phyloP scores from a whole-genome alignment of 1,140 invertebrate species.

The Cotesia glomerata region DNA sequence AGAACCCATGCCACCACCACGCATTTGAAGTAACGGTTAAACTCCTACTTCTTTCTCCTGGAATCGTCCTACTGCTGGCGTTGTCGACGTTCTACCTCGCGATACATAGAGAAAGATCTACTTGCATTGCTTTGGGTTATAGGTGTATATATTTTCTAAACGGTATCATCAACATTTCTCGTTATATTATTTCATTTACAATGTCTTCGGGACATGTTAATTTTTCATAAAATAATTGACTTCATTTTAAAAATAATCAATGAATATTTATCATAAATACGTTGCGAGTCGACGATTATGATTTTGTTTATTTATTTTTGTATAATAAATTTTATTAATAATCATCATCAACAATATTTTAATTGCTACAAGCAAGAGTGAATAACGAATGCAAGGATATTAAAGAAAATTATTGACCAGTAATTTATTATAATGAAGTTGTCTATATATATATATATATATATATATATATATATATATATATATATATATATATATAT shows the following conservation, averaged over 20 bases:
- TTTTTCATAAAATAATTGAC: no score
- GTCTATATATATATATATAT: not conserved
- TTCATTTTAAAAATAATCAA: not conserved
- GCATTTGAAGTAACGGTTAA: constrained; percentile 30
- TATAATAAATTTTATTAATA: no score
- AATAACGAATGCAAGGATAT: no score
- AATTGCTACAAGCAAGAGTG: not conserved
- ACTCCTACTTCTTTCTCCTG: constrained; percentile 31
- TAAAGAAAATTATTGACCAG: not conserved
- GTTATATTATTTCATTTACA: not conserved
- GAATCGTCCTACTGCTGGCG: constrained; percentile 30
- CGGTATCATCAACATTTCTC: constrained; percentile 11
- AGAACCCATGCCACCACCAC: constrained; percentile 12
- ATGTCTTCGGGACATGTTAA: not conserved
- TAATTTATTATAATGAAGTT: not conserved
- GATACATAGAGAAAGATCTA: not conserved
- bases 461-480: not conserved
- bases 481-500: not conserved
- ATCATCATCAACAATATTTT: not conserved
- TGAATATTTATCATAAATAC: not conserved
- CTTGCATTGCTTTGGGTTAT: not conserved
- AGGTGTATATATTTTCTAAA: not conserved
- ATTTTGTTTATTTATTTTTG: not conserved
- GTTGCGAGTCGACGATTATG: not conserved
- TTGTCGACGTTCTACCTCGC: not conserved